phyloP scores from a whole-genome alignment of 2,888 invertebrate genomes.

The Sarcophaga subvicina region DNA sequence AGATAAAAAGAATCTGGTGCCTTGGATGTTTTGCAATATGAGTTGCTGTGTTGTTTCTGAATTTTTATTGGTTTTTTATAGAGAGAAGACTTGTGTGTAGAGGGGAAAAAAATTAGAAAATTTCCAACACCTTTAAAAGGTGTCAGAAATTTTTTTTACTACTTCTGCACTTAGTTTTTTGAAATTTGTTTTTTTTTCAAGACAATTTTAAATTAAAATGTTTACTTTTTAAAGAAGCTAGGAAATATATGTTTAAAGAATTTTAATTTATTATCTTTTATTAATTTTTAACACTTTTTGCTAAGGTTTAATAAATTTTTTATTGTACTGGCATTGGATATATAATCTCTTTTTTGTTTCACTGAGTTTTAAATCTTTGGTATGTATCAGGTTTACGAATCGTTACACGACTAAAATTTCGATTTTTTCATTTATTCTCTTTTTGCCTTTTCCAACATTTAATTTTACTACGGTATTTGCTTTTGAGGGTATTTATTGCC shows the following conservation, averaged over 20 bases:
- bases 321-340: conserved; percentile 40
- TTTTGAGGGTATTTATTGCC: conserved; percentile 60
- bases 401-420: conserved; percentile 72
- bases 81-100: background rate
- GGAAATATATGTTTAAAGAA: background rate
- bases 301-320: conserved; percentile 28
- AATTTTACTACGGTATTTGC: conserved; percentile 56
- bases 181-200: conserved; percentile 34
- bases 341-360: conserved; percentile 64
- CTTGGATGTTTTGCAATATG: background rate
- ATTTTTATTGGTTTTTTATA: conserved; percentile 7
- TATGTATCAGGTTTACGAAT: conserved; percentile 73
- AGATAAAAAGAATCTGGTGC: conserved; percentile 23
- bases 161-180: conserved; percentile 55
- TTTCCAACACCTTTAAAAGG: conserved; percentile 68
- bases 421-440: conserved; percentile 69
- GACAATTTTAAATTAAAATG: conserved; percentile 11
- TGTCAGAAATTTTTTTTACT: conserved; percentile 64
- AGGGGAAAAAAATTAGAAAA: conserved; percentile 42
- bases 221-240: conserved; percentile 38
- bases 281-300: conserved; percentile 45
- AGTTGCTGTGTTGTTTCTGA: background rate
- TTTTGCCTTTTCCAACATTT: conserved; percentile 46
- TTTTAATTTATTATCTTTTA: conserved; percentile 21
- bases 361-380: conserved; percentile 71